phyloP scores from a whole-genome alignment of 2,113 vertebrate species.

The Myanophis thanlyinensis region DNA sequence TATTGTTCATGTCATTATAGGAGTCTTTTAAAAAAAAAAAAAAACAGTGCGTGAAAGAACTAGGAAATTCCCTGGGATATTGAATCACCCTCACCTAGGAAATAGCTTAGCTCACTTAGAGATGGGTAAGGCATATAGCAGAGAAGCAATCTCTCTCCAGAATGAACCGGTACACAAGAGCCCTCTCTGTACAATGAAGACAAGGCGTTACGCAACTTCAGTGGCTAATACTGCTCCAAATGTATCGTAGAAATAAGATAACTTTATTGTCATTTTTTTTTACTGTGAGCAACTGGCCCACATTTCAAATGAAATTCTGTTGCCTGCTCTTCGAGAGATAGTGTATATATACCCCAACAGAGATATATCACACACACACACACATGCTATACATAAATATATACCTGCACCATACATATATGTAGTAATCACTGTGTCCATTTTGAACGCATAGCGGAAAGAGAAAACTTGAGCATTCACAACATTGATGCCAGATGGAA shows the following conservation, averaged over 20 bases:
- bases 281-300: too few relatives aligned
- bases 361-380: too few relatives aligned
- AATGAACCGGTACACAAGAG: background rate
- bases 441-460: too few relatives aligned
- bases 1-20: background rate
- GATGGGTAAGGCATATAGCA: background rate
- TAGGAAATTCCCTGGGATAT: slow-evolving; percentile 24
- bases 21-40: background rate
- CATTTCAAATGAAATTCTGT: too few relatives aligned
- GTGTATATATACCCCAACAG: too few relatives aligned
- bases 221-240: background rate
- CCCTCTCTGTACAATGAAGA: background rate
- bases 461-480: too few relatives aligned
- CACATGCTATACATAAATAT: too few relatives aligned
- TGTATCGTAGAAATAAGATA: background rate
- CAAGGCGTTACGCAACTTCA: background rate
- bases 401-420: too few relatives aligned
- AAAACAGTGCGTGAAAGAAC: background rate
- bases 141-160: background rate
- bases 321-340: too few relatives aligned
- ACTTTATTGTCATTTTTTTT: too few relatives aligned
- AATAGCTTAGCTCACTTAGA: slow-evolving; percentile 2
- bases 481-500: too few relatives aligned
- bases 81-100: slow-evolving; percentile 34
- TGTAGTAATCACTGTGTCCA: too few relatives aligned